phyloP scores from a whole-genome alignment of 2,797 vertebrate species.

The Loris lydekkerianus region DNA sequence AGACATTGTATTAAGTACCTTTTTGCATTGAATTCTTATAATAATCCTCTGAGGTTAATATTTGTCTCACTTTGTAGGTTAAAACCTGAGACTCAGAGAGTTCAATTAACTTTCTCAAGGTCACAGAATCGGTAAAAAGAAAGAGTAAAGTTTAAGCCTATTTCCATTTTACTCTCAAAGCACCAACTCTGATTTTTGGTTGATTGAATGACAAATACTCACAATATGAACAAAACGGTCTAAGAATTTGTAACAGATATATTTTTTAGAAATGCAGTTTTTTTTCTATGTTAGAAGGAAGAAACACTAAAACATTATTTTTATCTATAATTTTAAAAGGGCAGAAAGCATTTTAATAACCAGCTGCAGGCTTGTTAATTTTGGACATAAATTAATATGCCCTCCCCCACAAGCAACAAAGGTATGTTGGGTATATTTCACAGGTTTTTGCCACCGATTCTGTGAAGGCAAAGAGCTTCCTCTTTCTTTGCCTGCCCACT shows the following conservation, averaged over 20 bases:
- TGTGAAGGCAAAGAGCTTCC: background rate
- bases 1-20: background rate
- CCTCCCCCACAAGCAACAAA: background rate
- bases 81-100: constrained; percentile 14
- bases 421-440: background rate
- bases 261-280: background rate
- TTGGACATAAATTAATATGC: background rate
- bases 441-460: background rate
- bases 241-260: background rate
- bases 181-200: background rate
- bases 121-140: constrained; percentile 3
- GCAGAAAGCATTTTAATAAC: background rate
- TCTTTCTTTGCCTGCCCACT: constrained; percentile 18
- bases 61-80: background rate
- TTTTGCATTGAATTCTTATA: background rate
- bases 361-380: background rate
- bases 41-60: background rate
- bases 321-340: background rate
- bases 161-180: background rate
- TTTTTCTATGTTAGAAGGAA: background rate
- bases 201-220: background rate
- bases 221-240: background rate
- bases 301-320: background rate
- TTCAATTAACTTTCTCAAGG: background rate
- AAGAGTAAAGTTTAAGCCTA: background rate